Evolutionary conservation across 1,140 invertebrate species (phyloP).

Genomic region (Musca vetustissima): DNA sequence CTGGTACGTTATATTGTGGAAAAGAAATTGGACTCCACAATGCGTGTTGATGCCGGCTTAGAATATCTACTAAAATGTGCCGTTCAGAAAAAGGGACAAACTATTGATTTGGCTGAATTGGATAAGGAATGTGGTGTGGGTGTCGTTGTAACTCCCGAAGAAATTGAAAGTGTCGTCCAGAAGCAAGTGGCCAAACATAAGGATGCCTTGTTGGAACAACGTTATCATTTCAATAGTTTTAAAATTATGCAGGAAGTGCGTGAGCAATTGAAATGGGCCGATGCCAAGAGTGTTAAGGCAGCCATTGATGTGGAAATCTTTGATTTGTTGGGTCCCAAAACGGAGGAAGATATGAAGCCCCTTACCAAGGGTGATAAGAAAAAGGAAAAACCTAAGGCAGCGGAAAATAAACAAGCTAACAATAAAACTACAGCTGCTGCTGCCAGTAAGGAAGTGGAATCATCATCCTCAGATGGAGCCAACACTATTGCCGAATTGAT

Average conservation of each 20-base stretch:
- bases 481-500: constrained; percentile 85
- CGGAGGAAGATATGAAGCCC: constrained; percentile 80
- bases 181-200: constrained; percentile 41
- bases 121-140: constrained; percentile 88
- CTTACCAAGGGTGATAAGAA: constrained; percentile 66
- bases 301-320: constrained; percentile 91
- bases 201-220: constrained; percentile 44
- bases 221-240: constrained; percentile 84
- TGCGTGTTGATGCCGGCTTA: constrained; percentile 84
- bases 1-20: constrained; percentile 76
- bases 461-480: constrained; percentile 53
- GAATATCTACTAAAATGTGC: constrained; percentile 75
- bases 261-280: constrained; percentile 83
- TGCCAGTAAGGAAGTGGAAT: constrained; percentile 15
- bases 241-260: constrained; percentile 84
- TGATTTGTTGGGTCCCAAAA: constrained; percentile 89
- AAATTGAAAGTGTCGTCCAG: constrained; percentile 83
- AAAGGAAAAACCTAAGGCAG: constrained; percentile 57
- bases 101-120: constrained; percentile 71
- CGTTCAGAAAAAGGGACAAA: constrained; percentile 59
- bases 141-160: constrained; percentile 80
- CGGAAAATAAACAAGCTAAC: neutral
- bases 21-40: constrained; percentile 80
- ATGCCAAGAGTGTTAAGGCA: constrained; percentile 91
- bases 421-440: neutral